These are phyloP conservation scores for Heterodera schachtii DNA, from an alignment of 1,140 invertebrate species.

Conservation along the genomic window DNA sequence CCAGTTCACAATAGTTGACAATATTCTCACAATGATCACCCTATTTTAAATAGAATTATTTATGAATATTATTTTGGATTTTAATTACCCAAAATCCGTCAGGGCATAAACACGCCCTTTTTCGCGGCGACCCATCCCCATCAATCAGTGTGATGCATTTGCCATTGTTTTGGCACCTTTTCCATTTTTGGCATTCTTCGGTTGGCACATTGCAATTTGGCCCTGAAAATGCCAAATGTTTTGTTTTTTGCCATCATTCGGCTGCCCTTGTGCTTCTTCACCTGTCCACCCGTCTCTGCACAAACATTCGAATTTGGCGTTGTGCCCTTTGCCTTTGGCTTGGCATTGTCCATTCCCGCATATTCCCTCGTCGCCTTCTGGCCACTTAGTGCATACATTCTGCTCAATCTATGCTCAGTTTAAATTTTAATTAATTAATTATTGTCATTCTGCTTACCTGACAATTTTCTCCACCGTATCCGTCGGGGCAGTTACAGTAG, in stretches of 20 bases:
- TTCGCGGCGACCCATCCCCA: background rate
- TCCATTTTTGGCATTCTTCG: background rate
- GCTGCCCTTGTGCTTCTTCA: background rate
- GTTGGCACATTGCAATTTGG: slow-evolving; percentile 3
- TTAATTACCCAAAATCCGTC: slow-evolving; percentile 1
- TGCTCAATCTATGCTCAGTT: slow-evolving; percentile 9
- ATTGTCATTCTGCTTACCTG: background rate
- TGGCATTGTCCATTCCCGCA: slow-evolving; percentile 21
- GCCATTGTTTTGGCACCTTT: slow-evolving; percentile 20
- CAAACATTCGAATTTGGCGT: slow-evolving; percentile 17
- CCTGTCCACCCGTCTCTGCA: slow-evolving; percentile 17
- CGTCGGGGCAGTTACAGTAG: slow-evolving; percentile 25
- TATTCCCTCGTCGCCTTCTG: slow-evolving; percentile 18
- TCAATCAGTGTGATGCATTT: background rate
- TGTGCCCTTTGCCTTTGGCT: slow-evolving; percentile 22
- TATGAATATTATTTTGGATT: background rate
- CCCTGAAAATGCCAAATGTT: background rate
- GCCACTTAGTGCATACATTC: slow-evolving; percentile 4
- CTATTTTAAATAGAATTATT: background rate
- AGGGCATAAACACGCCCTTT: background rate
- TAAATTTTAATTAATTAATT: background rate
- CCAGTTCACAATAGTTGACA: slow-evolving; percentile 28
- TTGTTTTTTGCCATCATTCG: background rate
- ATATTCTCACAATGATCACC: slow-evolving; percentile 26
- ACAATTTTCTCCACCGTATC: slow-evolving; percentile 27